phyloP scores from a whole-genome alignment of 2,797 vertebrate species.

The Paratrypauchen microcephalus region DNA sequence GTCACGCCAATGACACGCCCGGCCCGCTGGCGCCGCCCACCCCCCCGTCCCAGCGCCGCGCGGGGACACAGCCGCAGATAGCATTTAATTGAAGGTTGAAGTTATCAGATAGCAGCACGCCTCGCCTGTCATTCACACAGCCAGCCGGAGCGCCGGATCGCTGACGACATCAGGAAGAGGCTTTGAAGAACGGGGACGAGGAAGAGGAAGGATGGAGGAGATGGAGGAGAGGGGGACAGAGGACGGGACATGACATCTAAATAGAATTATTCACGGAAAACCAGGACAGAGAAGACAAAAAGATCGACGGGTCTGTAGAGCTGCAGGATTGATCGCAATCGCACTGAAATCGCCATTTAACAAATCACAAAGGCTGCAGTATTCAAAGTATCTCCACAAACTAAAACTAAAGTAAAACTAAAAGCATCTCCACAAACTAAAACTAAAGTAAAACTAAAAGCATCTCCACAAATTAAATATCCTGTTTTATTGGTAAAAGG shows the following conservation, averaged over 20 bases:
- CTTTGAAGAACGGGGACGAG: slow-evolving; percentile 51
- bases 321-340: no score
- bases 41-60: not conserved
- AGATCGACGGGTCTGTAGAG: not conserved
- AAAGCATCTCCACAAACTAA: no score
- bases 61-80: slow-evolving; percentile 61
- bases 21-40: no score
- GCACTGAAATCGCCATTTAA: no score
- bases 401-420: no score
- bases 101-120: slow-evolving; percentile 74
- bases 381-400: no score
- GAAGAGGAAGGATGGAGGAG: not conserved
- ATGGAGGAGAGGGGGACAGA: slow-evolving; percentile 18
- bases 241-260: slow-evolving; percentile 47
- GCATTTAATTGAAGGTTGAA: slow-evolving; percentile 75
- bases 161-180: slow-evolving; percentile 62
- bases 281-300: slow-evolving; percentile 31
- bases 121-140: slow-evolving; percentile 72
- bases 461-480: no score
- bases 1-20: slow-evolving; percentile 68
- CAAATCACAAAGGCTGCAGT: no score
- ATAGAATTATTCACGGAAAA: slow-evolving; percentile 58
- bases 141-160: slow-evolving; percentile 49
- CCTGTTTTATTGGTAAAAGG: no score
- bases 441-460: no score